Evolutionary conservation across 2,113 vertebrate genomes (phyloP).

Genomic region (Passer domesticus): DNA sequence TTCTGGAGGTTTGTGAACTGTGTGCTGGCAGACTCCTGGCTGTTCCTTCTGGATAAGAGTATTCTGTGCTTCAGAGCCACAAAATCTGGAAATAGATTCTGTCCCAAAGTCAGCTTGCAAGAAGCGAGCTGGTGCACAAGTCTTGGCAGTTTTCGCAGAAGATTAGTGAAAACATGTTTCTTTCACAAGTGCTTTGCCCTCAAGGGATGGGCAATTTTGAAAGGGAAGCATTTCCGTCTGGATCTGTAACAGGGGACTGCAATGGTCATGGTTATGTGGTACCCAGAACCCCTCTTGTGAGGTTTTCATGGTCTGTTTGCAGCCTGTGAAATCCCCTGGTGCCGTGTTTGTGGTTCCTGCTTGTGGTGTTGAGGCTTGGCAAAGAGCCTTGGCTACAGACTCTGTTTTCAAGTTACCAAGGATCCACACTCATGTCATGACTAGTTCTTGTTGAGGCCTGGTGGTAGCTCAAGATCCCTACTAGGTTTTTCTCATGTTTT

Average conservation of each 20-base stretch:
- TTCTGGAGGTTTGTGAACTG: neutral
- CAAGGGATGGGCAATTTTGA: neutral
- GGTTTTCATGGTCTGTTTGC: neutral
- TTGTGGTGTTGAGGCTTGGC: neutral
- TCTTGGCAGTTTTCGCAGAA: neutral
- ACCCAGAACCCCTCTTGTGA: neutral
- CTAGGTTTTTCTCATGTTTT: neutral
- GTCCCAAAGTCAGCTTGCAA: neutral
- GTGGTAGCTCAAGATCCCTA: neutral
- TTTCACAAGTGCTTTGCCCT: neutral
- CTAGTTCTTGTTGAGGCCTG: neutral
- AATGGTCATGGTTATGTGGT: neutral
- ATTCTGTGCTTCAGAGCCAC: neutral
- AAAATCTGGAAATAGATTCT: neutral
- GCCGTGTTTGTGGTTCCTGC: neutral
- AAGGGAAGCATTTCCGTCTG: neutral
- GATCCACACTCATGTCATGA: neutral
- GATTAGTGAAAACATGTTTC: neutral
- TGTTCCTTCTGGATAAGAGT: neutral
- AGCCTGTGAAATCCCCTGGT: neutral
- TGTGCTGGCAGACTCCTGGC: neutral
- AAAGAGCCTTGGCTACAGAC: neutral
- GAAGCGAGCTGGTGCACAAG: neutral
- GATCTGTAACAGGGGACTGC: neutral
- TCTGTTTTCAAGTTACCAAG: neutral